Conservation (phyloP, 2,888 invertebrate species). For the Orthosia incerta region DNA sequence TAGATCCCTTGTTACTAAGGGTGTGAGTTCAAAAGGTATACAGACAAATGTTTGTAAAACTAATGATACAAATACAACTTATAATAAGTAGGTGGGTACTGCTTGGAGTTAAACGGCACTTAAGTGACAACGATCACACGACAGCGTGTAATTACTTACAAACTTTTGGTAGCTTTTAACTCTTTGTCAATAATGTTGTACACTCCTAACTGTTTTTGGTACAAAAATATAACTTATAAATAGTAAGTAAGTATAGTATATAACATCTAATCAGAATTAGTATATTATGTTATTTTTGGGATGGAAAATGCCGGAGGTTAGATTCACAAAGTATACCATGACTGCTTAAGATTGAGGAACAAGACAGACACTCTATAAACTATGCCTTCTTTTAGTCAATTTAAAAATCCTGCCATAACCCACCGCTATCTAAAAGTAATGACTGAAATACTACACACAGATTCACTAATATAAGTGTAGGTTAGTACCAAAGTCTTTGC, state of each 20-base stretch:
- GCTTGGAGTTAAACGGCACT: conserved; percentile 12
- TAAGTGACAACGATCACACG: conserved; percentile 29
- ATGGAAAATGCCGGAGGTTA: background rate
- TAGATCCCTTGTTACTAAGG: background rate
- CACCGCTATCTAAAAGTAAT: conserved; percentile 4
- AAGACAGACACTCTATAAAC: background rate
- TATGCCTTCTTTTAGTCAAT: background rate
- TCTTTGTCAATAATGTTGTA: background rate
- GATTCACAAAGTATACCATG: background rate
- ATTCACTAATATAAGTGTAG: conserved; percentile 49
- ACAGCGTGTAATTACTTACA: conserved; percentile 33
- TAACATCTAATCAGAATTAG: background rate
- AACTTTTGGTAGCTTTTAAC: conserved; percentile 14
- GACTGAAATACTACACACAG: conserved; percentile 36
- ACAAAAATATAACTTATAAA: background rate
- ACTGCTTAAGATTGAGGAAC: background rate
- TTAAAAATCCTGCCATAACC: background rate
- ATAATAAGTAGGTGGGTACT: conserved; percentile 17
- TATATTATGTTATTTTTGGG: background rate
- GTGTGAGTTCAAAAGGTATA: background rate
- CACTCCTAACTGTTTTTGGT: conserved; percentile 8
- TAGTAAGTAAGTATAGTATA: conserved; percentile 4
- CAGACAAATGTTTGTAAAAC: background rate
- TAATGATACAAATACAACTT: conserved; percentile 1
- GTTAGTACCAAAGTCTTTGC: conserved; percentile 70